Evolutionary conservation across 2,888 invertebrate species (phyloP), one percentile per base, ranked within the genome.

Genomic region (Dryococelus australis): DNA sequence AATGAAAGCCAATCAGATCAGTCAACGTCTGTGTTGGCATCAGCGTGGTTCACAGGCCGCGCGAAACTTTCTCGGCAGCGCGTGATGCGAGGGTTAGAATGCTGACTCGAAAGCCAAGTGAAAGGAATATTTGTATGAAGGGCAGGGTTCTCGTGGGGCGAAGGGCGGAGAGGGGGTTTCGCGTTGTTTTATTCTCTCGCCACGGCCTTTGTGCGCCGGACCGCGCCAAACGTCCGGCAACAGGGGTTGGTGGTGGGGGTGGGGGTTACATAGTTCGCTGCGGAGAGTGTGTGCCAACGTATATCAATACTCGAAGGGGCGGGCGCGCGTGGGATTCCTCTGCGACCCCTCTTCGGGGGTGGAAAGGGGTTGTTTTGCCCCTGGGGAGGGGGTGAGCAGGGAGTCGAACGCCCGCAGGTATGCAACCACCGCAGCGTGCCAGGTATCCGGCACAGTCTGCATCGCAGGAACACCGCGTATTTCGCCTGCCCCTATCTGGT

Each of bases 381-480:
- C 20, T 8, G 2, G 65, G 1, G 24, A 65, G 20, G 8, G 16
- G 65, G 65, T 4, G 20, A n/a, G n/a, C 20, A 9, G 65, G 65
- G n/a, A n/a, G 8, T 8, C n/a, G 65, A 24, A n/a, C 65, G 65
- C 65, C 65, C 65, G 24, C 65, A 65, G 65, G 65, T 65, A 65
- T 65, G 65, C 65, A 65, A 65, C 65, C 65, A 65, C 65, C 65
- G 65, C 24, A 65, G 65, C 65, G 65, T 24, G 65, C 65, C n/a
- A 24, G 65, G 65, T 24, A 65, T 65, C 65, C 65, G 65, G 65
- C 6, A n/a, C 65, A n/a, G 65, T 20, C 65, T 16, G 8, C 65
- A 65, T 65, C 24, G 65, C 65, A 65, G 65, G 65, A 24, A 24
- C 65, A 16, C 24, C 65, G 65, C n/a, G 65, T 20, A 65, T n/a